These are phyloP conservation scores for Heptranchias perlo DNA, from an alignment of 2,113 vertebrate species.

Conservation along the genomic window DNA sequence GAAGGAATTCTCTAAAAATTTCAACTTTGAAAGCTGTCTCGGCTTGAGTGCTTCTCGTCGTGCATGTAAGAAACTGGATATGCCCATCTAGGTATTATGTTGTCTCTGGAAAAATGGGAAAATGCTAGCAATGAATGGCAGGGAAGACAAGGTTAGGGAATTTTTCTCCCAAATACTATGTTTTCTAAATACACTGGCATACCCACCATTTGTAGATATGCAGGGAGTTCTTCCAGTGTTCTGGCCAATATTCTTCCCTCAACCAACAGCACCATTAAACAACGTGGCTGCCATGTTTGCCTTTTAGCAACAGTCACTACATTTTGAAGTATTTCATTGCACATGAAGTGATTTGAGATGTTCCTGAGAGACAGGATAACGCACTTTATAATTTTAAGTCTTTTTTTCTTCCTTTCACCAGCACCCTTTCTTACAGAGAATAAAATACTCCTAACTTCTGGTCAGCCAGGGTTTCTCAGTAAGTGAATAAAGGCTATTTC, in stretches of 20 bases:
- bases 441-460: background rate
- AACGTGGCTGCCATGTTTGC: background rate
- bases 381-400: background rate
- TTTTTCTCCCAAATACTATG: too few species aligned
- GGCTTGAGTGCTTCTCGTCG: background rate
- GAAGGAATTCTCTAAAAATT: background rate
- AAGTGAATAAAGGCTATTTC: background rate
- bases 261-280: background rate
- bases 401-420: background rate
- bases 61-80: background rate
- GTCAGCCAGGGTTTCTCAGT: background rate
- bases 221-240: background rate
- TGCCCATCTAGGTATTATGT: background rate
- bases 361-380: background rate
- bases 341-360: background rate
- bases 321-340: background rate
- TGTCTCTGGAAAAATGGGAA: background rate
- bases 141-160: background rate
- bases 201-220: background rate
- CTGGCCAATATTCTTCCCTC: background rate
- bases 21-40: too few species aligned
- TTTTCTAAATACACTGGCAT: too few species aligned
- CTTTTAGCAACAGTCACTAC: background rate
- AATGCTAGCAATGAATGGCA: background rate
- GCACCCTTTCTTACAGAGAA: background rate